phyloP scores from a whole-genome alignment of 2,888 invertebrate genomes.

The Agrochola litura region DNA sequence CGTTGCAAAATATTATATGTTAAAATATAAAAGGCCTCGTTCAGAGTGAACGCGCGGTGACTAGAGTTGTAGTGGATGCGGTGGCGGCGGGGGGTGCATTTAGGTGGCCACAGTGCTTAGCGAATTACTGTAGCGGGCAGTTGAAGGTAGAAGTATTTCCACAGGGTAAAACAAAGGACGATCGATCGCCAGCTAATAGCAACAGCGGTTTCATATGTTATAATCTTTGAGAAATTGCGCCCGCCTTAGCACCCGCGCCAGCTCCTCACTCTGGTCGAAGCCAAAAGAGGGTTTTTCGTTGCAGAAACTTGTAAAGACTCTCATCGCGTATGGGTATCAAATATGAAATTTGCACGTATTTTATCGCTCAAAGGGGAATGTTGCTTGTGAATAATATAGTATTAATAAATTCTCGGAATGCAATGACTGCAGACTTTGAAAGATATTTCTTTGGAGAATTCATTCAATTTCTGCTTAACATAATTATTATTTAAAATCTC shows the following conservation, averaged over 20 bases:
- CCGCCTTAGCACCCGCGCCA: background rate
- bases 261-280: background rate
- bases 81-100: background rate
- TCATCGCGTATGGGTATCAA: constrained; percentile 43
- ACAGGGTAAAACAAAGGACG: no score
- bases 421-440: constrained; percentile 17
- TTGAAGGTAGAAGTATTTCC: background rate
- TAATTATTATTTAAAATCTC: constrained; percentile 1
- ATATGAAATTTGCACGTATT: constrained; percentile 56
- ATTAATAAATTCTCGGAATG: constrained; percentile 47
- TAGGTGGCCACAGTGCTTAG: background rate
- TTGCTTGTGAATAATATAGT: constrained; percentile 52
- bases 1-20: constrained; percentile 45
- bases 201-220: background rate
- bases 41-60: background rate
- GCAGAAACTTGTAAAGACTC: constrained; percentile 49
- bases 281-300: constrained; percentile 17
- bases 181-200: no score
- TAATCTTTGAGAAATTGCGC: background rate
- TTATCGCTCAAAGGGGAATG: constrained; percentile 56
- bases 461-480: background rate
- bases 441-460: background rate
- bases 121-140: background rate
- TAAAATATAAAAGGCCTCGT: constrained; percentile 1
- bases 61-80: background rate